phyloP scores from a whole-genome alignment of 2,797 vertebrate species.

The Urocyon cinereoargenteus region DNA sequence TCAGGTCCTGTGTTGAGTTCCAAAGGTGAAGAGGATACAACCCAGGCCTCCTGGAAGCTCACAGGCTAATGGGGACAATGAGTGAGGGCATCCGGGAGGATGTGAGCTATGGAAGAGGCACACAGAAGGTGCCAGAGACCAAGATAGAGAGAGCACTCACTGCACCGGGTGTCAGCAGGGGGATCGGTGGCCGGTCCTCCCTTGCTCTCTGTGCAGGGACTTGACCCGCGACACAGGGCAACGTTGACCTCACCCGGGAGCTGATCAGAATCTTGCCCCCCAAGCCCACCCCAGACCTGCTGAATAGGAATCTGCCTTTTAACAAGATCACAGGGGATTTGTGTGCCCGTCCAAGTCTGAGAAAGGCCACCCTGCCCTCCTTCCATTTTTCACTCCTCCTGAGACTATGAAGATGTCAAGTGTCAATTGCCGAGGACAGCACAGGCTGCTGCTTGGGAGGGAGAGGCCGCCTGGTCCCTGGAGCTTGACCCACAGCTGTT shows the following conservation, averaged over 20 bases:
- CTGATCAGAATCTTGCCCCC: background rate
- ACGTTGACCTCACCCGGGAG: background rate
- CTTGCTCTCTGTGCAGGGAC: background rate
- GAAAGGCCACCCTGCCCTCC: background rate
- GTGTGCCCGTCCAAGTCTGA: background rate
- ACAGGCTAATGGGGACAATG: background rate
- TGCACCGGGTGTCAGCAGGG: background rate
- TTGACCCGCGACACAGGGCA: background rate
- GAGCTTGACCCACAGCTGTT: background rate
- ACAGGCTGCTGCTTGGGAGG: background rate
- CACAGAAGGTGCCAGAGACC: background rate
- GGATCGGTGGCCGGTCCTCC: background rate
- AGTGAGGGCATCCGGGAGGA: background rate
- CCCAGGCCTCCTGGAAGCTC: background rate
- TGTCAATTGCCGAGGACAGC: background rate
- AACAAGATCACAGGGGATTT: background rate
- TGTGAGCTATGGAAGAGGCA: background rate
- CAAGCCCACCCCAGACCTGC: background rate
- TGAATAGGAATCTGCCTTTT: background rate
- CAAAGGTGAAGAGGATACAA: background rate
- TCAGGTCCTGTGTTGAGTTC: background rate
- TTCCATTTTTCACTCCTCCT: background rate
- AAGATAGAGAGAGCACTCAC: background rate
- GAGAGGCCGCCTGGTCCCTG: background rate
- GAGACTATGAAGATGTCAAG: background rate